Evolutionary conservation across 2,888 invertebrate species (phyloP).

Genomic region (Portevinia maculata): DNA sequence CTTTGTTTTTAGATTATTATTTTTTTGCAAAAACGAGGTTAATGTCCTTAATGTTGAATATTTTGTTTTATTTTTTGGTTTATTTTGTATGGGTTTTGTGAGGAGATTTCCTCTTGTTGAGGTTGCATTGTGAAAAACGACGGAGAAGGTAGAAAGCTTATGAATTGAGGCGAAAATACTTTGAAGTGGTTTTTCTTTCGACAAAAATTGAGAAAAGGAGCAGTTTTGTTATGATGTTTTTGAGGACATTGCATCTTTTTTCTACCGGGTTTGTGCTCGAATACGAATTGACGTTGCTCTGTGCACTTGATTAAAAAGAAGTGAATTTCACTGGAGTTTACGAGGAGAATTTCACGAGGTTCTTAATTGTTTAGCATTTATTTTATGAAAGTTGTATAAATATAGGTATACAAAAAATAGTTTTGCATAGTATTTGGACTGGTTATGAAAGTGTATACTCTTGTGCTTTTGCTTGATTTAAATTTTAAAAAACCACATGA

Average conservation of each 20-base stretch:
- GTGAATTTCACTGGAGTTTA: background rate
- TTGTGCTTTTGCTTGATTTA: too few species aligned
- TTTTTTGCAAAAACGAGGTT: slow-evolving; percentile 55
- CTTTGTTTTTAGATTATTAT: slow-evolving; percentile 32
- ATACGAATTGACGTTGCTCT: background rate
- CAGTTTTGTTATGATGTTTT: slow-evolving; percentile 24
- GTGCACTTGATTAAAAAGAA: background rate
- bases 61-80: slow-evolving; percentile 10
- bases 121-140: slow-evolving; percentile 30
- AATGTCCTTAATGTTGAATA: slow-evolving; percentile 53
- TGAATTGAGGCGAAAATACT: slow-evolving; percentile 68
- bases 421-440: too few species aligned
- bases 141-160: slow-evolving; percentile 37
- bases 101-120: slow-evolving; percentile 31
- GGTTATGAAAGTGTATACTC: too few species aligned
- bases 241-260: slow-evolving; percentile 22
- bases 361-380: slow-evolving; percentile 3
- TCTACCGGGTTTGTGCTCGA: slow-evolving; percentile 8
- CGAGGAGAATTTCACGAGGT: slow-evolving; percentile 2
- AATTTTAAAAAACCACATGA: too few species aligned
- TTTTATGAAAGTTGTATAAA: too few species aligned
- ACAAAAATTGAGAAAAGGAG: slow-evolving; percentile 23
- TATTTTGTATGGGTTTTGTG: background rate
- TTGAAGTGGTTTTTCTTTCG: slow-evolving; percentile 63
- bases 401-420: too few species aligned